Evolutionary conservation across 92 coral and sea anemone genomes (phyloP), one percentile per base, ranked within the genome.

Genomic region (Epizoanthus illoricatus): DNA sequence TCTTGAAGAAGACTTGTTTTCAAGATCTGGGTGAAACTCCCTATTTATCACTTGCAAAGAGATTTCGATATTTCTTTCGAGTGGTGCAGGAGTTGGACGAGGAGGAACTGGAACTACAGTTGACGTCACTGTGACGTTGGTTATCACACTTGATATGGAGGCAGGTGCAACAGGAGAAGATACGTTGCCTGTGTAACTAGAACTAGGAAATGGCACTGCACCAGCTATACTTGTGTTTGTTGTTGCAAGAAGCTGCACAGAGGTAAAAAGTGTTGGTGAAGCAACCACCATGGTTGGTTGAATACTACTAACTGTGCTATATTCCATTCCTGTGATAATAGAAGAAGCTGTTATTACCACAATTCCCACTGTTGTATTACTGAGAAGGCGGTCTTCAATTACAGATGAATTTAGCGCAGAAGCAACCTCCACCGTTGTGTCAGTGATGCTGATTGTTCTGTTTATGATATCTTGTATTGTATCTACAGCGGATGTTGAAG

Each of bases 1-100:
- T 39, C n/a, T 76, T 76, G 70, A 28, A 15, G 81, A 76, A 60
- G 81, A 76, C 70, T 42, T 76, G 81, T 76, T 76, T 41, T 76
- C 57, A 45, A 76, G 81, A 39, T 76, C 81, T 16, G 57, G 63
- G 5, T 62, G 69, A 62, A 76, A 76, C 39, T 17, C 21, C 23
- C 43, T 57, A 19, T 36, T 41, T 8, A 62, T 10, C 56, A 76
- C 12, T 52, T 62, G 81, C 7, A 76, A 23, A 41, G 81, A 60
- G 4, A 76, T 49, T 60, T 76, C 59, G 59, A 76, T 55, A 41
- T 36, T 59, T 76, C 81, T 61, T 8, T 61, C 15, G 8, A 76
- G 18, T 76, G 81, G 20, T n/a, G 69, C 15, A 7, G 57, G 69
- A 64, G 3, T 28, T 28, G 36, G 36, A 28, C 36, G 36, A 28